phyloP scores from a whole-genome alignment of 2,797 vertebrate genomes.

The Intellagama lesueurii region DNA sequence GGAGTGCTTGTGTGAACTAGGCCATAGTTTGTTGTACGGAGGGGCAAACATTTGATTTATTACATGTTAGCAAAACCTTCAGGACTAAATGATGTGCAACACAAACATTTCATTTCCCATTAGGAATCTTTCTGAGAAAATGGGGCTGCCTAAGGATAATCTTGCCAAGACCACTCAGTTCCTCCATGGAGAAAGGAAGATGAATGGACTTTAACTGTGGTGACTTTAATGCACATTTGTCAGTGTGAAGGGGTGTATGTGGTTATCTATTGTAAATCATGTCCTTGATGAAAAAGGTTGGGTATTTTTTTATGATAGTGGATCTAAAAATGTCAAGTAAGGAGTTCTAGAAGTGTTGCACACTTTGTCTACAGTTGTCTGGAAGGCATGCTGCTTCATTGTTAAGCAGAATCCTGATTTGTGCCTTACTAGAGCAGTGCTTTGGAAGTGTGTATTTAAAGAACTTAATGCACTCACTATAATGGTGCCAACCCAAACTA shows the following conservation, averaged over 20 bases:
- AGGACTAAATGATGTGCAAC: slow-evolving; percentile 44
- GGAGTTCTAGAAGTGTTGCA: slow-evolving; percentile 30
- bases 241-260: slow-evolving; percentile 48
- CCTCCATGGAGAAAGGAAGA: slow-evolving; percentile 36
- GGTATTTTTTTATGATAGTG: slow-evolving; percentile 29
- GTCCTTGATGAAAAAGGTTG: slow-evolving; percentile 39
- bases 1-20: not conserved
- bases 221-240: slow-evolving; percentile 47
- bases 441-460: not conserved
- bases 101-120: slow-evolving; percentile 34
- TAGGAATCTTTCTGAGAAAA: slow-evolving; percentile 55
- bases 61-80: slow-evolving; percentile 25
- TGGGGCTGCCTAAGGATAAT: slow-evolving; percentile 60
- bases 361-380: not conserved
- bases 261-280: slow-evolving; percentile 50
- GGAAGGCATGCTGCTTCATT: slow-evolving; percentile 15
- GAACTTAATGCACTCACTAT: not conserved
- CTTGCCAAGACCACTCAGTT: slow-evolving; percentile 40
- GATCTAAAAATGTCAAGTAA: slow-evolving; percentile 32
- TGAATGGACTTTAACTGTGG: slow-evolving; percentile 39
- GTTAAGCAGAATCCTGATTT: not conserved
- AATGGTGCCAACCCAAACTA: not conserved
- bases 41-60: slow-evolving; percentile 42
- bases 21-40: not conserved
- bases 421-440: not conserved